phyloP scores from a whole-genome alignment of 1,140 invertebrate species.

The Drosophila orena region DNA sequence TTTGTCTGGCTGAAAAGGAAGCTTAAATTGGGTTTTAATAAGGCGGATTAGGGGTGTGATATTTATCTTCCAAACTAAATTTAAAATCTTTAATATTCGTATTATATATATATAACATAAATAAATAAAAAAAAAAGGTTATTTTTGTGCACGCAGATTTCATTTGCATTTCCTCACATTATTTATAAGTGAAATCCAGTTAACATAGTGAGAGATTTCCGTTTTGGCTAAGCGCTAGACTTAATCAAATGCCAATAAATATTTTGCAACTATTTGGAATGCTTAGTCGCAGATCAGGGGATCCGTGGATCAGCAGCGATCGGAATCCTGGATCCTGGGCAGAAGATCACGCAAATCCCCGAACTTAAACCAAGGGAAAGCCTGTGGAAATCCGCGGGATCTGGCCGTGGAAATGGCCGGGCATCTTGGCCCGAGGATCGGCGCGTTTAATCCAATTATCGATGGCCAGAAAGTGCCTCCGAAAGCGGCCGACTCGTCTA shows the following conservation, averaged over 20 bases:
- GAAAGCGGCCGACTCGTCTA: conserved; percentile 36
- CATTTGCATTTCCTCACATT: not conserved
- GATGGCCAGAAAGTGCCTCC: conserved; percentile 35
- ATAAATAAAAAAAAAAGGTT: not conserved
- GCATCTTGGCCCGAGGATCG: conserved; percentile 24
- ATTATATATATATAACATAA: not conserved
- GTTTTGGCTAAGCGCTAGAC: conserved; percentile 45
- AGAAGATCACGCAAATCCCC: conserved; percentile 53
- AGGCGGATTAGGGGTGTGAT: conserved; percentile 48
- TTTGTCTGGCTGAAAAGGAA: conserved; percentile 43
- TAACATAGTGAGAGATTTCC: conserved; percentile 23
- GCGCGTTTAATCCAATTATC: conserved; percentile 77
- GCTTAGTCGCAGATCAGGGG: conserved; percentile 50
- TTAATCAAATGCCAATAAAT: conserved; percentile 79
- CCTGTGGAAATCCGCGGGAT: conserved; percentile 65
- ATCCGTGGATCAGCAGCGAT: conserved; percentile 22
- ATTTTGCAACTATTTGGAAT: conserved; percentile 71
- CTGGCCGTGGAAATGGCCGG: conserved; percentile 13
- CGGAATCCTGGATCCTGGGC: conserved; percentile 28
- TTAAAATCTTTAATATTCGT: too few species aligned
- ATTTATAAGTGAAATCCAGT: not conserved
- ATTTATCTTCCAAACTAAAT: too few species aligned
- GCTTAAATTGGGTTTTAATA: conserved; percentile 74
- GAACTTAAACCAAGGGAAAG: conserved; percentile 61
- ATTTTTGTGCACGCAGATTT: not conserved